phyloP scores from a whole-genome alignment of 2,113 vertebrate genomes.

The Pelusios castaneus region DNA sequence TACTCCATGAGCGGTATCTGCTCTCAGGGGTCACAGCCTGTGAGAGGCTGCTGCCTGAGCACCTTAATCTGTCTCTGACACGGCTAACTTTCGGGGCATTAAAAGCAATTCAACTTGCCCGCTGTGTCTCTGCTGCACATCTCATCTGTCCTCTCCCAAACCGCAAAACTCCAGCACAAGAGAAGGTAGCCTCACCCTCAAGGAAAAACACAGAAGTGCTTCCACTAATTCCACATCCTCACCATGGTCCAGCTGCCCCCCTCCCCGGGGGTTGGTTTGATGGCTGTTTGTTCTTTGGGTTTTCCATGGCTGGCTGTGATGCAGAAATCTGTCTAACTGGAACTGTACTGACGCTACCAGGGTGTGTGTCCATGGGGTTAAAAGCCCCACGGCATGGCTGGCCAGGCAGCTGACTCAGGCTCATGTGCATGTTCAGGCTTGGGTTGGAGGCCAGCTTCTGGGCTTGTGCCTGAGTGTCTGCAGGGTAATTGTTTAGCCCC shows the following conservation, averaged over 20 bases:
- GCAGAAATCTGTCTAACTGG: neutral
- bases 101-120: no score
- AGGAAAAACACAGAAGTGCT: neutral
- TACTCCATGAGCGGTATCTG: neutral
- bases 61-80: rapidly evolving
- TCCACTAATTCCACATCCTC: rapidly evolving
- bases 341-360: neutral
- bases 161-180: neutral
- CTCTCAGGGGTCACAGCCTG: neutral
- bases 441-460: neutral
- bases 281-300: rapidly evolving
- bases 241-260: rapidly evolving
- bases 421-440: neutral
- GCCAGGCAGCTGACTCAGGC: neutral
- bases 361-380: neutral
- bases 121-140: neutral
- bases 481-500: neutral
- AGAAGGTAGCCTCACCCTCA: rapidly evolving
- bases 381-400: neutral
- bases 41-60: neutral
- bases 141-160: neutral
- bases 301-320: neutral
- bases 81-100: rapidly evolving
- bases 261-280: neutral
- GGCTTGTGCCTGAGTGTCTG: neutral